Percentiles rank a stretch among this genome's conserved stretches.
Conservation (phyloP, 2,888 invertebrate species). For the Melieria crassipennis region DNA sequence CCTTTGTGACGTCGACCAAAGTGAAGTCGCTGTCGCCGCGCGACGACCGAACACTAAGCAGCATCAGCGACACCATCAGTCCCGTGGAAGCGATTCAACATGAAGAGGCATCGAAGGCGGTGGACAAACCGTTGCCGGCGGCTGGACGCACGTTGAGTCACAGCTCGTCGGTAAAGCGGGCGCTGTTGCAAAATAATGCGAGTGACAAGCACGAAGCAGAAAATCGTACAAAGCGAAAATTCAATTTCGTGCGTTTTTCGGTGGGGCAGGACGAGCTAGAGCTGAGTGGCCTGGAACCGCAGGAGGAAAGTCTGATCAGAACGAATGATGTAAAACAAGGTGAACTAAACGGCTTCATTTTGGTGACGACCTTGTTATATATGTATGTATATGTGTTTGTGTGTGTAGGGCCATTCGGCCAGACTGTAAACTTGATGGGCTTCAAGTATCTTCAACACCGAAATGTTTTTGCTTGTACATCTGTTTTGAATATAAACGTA, state of each 20-base stretch:
- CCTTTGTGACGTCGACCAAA: conserved; percentile 49
- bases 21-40: conserved; percentile 38
- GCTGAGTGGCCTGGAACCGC: background rate
- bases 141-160: conserved; percentile 23
- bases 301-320: background rate
- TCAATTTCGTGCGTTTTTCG: conserved; percentile 38
- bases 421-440: background rate
- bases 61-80: background rate
- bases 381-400: background rate
- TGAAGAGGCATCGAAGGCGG: background rate
- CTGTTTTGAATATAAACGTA: too few species aligned
- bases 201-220: background rate
- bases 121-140: conserved; percentile 4
- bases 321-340: background rate
- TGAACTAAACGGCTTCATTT: background rate
- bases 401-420: background rate
- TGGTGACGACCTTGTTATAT: background rate
- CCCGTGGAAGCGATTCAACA: conserved; percentile 5
- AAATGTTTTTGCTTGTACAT: background rate
- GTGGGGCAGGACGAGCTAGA: background rate
- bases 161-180: conserved; percentile 38
- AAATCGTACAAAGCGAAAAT: conserved; percentile 20
- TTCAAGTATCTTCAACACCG: background rate
- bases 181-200: conserved; percentile 24
- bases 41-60: conserved; percentile 17